These are phyloP conservation scores for Pyxicephalus adspersus DNA, from an alignment of 2,113 vertebrate genomes.

Conservation along the genomic window DNA sequence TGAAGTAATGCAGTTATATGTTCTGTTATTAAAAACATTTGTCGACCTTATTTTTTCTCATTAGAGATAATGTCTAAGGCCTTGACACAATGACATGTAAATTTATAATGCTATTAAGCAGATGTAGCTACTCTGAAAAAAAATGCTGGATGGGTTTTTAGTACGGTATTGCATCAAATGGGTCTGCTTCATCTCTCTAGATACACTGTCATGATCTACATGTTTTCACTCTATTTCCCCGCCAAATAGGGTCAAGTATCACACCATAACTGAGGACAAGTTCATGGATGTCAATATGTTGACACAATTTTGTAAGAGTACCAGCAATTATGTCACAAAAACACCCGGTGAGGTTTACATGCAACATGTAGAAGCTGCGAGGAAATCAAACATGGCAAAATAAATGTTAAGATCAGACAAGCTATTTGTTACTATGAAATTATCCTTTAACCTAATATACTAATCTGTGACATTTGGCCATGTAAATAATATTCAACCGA, in stretches of 20 bases:
- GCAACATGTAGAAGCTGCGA: neutral
- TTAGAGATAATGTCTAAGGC: slow-evolving; percentile 27
- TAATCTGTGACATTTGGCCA: slow-evolving; percentile 10
- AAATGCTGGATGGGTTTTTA: neutral
- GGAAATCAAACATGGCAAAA: neutral
- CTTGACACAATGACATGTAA: slow-evolving; percentile 30
- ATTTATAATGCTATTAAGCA: slow-evolving; percentile 33
- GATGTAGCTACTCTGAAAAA: neutral
- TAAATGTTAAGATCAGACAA: neutral
- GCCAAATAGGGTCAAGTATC: neutral
- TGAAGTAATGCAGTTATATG: slow-evolving; percentile 1
- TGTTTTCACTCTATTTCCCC: neutral
- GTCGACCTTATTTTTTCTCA: slow-evolving; percentile 30
- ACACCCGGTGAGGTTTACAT: neutral
- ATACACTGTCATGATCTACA: neutral
- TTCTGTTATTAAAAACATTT: slow-evolving; percentile 39
- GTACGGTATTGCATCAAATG: no score
- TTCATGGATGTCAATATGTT: no score
- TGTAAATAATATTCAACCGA: neutral
- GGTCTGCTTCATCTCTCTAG: neutral
- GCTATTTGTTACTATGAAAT: neutral
- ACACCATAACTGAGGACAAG: no score
- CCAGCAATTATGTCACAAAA: no score
- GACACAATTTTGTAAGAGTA: no score
- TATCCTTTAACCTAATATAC: neutral